A percentile compares a stretch with the other conserved stretches of the same genome.
Conservation (phyloP, 2,888 invertebrate species). For the Acleris literana region DNA sequence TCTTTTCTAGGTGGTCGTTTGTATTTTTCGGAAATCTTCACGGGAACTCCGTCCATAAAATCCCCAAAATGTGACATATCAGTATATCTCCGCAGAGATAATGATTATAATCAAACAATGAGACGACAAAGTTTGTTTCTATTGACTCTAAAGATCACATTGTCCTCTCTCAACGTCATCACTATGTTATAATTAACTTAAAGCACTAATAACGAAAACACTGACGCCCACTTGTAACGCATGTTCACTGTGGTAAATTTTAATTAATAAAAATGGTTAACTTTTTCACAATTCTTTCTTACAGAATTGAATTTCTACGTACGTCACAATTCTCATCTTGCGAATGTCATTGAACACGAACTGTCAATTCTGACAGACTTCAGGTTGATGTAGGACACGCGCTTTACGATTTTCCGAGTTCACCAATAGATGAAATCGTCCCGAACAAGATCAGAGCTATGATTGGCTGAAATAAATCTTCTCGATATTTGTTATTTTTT, state of each 20-base stretch:
- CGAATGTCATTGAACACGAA: conserved; percentile 42
- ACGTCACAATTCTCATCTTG: conserved; percentile 34
- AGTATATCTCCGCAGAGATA: conserved; percentile 55
- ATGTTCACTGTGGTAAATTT: conserved; percentile 51
- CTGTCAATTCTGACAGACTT: conserved; percentile 39
- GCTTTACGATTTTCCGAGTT: not conserved
- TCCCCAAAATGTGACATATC: conserved; percentile 82
- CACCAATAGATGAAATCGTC: not conserved
- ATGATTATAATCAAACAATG: conserved; percentile 67
- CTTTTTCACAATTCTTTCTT: conserved; percentile 27
- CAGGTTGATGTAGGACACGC: not conserved
- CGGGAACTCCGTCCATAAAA: conserved; percentile 93
- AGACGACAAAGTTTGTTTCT: conserved; percentile 75
- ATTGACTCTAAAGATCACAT: conserved; percentile 76
- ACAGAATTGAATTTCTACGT: conserved; percentile 37
- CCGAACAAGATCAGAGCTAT: not conserved
- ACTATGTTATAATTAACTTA: conserved; percentile 53
- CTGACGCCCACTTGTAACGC: conserved; percentile 43
- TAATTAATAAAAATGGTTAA: conserved; percentile 44
- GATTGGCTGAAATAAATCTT: not conserved
- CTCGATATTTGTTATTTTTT: no score
- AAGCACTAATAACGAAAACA: conserved; percentile 40
- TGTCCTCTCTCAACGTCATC: conserved; percentile 74
- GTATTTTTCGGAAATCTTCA: conserved; percentile 94
- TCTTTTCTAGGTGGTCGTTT: conserved; percentile 88